These are phyloP conservation scores for Trichogramma dendrolimi DNA, from an alignment of 2,888 invertebrate genomes.

Conservation along the genomic window DNA sequence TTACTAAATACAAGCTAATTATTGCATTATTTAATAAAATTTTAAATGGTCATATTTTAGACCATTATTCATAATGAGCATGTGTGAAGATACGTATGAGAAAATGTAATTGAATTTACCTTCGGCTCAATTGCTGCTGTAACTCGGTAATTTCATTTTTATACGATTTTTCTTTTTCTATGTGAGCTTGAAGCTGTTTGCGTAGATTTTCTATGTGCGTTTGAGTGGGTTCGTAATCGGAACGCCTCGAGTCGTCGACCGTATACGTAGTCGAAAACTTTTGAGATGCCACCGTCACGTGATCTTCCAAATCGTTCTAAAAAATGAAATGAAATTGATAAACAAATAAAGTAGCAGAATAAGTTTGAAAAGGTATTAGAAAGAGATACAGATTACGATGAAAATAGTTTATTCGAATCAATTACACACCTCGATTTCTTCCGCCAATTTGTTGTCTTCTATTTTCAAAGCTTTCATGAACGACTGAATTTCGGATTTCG, in stretches of 20 bases:
- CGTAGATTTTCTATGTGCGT: constrained; percentile 37
- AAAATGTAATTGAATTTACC: constrained; percentile 26
- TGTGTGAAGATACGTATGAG: too few relatives aligned
- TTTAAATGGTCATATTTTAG: too few relatives aligned
- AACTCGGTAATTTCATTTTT: constrained; percentile 57
- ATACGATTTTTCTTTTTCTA: constrained; percentile 50
- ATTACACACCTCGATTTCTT: constrained; percentile 32
- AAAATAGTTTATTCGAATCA: background rate
- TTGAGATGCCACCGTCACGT: constrained; percentile 30
- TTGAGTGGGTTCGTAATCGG: constrained; percentile 37
- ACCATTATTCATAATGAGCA: too few relatives aligned
- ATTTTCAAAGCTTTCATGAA: constrained; percentile 50
- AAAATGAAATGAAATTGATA: background rate
- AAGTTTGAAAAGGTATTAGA: background rate
- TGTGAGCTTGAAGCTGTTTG: constrained; percentile 40
- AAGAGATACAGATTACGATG: too few relatives aligned
- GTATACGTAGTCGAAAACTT: constrained; percentile 19
- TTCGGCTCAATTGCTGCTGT: constrained; percentile 52
- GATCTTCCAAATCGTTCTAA: constrained; percentile 42
- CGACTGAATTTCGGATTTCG: constrained; percentile 46
- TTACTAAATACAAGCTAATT: too few relatives aligned
- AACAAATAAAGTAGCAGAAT: background rate
- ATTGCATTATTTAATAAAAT: too few relatives aligned
- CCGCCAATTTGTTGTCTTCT: constrained; percentile 43
- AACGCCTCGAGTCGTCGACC: constrained; percentile 32